Percentiles rank a stretch among this genome's conserved stretches.
phyloP scores from a whole-genome alignment of 2,113 vertebrate genomes.

The Tachysurus fulvidraco region DNA sequence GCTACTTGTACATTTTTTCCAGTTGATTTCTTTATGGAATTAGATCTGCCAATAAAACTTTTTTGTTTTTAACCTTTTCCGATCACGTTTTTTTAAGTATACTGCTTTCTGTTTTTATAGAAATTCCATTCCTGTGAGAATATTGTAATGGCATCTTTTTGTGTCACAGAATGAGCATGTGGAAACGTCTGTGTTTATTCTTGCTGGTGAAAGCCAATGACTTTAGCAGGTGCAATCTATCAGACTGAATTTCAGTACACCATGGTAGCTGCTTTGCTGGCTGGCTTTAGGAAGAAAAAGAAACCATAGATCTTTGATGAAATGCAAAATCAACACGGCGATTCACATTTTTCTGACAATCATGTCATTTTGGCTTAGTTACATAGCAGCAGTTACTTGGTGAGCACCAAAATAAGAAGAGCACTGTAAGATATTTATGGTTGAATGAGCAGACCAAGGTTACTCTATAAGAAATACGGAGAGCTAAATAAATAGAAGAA shows the following conservation, averaged over 20 bases:
- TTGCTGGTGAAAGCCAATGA: slow-evolving; percentile 18
- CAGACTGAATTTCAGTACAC: slow-evolving; percentile 11
- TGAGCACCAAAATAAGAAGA: neutral
- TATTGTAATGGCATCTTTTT: neutral
- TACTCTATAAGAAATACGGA: neutral
- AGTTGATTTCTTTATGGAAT: neutral
- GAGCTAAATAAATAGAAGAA: slow-evolving; percentile 1
- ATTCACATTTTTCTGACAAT: neutral
- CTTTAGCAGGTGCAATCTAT: slow-evolving; percentile 39
- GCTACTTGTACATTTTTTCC: neutral
- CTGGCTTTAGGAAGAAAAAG: slow-evolving; percentile 17
- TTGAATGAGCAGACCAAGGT: neutral
- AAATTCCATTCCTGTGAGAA: slow-evolving; percentile 20
- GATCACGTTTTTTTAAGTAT: neutral
- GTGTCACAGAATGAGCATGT: slow-evolving; percentile 14
- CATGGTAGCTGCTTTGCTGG: slow-evolving; percentile 24
- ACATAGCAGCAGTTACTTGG: neutral
- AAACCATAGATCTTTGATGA: slow-evolving; percentile 17
- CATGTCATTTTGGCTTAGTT: neutral
- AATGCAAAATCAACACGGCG: slow-evolving; percentile 27
- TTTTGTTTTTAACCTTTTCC: neutral
- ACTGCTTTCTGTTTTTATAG: neutral
- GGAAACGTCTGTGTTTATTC: slow-evolving; percentile 26
- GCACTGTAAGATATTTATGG: neutral
- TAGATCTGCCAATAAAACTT: neutral